Evolutionary conservation across 2,113 vertebrate genomes (phyloP), one percentile per base, ranked within the genome.

Genomic region (Galemys pyrenaicus): DNA sequence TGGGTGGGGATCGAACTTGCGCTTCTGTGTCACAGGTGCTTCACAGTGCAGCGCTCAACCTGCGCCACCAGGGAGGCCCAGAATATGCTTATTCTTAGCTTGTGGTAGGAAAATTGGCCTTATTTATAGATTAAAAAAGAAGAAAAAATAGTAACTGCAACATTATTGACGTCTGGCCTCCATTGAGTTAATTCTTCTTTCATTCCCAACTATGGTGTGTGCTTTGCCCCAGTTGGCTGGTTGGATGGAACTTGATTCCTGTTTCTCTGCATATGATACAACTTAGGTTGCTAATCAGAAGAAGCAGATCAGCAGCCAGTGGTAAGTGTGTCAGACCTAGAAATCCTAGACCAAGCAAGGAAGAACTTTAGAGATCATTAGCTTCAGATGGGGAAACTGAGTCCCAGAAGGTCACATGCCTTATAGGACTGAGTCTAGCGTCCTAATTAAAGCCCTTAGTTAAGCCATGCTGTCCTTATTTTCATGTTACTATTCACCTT

Each of bases 251-350:
- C 83, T 67, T 94, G 89, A 89, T 28, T 64, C 93, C 75, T 24
- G 7, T 39, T 60, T 28, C 22, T 92, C 83, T 58, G 49, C 28
- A 9, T 49, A 17, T 19, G 46, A 75, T 35, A 32, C 62, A 71
- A 68, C 60, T 86, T 41, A 75, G 62, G 83, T 56, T 92, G 90
- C 80, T 96, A 35, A 74, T 93, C 90, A 87, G 82, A 95, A 87
- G 83, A 83, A 37, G 56, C 41, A 81, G 37, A 86, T 95, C 60
- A 83, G 79, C 73, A 67, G 90, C 62, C 16, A 1, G 82, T 17
- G 19, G 19, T 89, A 94, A 92, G 46, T 95, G 82, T 95, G 94
- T 96, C 96, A 96, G 83, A 89, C 41, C 35, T 17, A 26, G 82
- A 95, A 95, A 91, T 83, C 71, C 89, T 94, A 95, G 90, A 80